Percentiles rank a stretch among this genome's conserved stretches.
These are phyloP conservation scores for Cydia amplana DNA, from an alignment of 1,140 invertebrate species.

Conservation along the genomic window DNA sequence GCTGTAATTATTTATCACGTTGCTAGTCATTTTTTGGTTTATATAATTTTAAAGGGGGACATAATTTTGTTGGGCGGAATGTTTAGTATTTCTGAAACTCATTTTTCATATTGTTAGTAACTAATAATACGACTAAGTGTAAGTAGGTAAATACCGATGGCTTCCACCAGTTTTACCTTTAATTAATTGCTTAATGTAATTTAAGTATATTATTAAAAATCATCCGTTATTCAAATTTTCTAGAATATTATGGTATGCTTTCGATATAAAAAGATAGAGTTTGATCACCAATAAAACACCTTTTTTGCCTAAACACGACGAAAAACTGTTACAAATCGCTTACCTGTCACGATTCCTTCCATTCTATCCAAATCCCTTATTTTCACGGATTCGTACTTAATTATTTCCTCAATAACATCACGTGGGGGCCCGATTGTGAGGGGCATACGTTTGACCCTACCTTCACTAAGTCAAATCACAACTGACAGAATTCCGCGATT, in stretches of 20 bases:
- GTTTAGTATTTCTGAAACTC: no score
- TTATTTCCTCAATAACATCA: conserved; percentile 64
- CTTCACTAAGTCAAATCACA: not conserved
- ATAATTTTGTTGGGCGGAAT: no score
- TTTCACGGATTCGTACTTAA: conserved; percentile 45
- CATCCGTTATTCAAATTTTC: no score
- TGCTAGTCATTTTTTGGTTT: no score
- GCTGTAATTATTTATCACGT: not conserved
- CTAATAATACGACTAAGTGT: no score
- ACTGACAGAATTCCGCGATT: not conserved
- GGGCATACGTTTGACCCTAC: conserved; percentile 41
- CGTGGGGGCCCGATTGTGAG: conserved; percentile 47
- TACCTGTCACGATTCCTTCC: conserved; percentile 6
- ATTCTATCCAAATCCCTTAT: conserved; percentile 3
- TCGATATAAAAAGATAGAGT: not conserved
- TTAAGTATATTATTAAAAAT: no score
- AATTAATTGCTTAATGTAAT: no score
- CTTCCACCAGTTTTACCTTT: no score
- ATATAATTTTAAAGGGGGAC: no score
- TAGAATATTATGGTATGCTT: no score
- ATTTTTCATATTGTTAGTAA: no score
- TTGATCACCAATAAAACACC: not conserved
- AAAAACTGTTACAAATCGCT: conserved; percentile 10
- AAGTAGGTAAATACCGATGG: no score
- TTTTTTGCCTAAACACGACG: not conserved